phyloP scores from a whole-genome alignment of 2,888 invertebrate species.

The Noctua pronuba region DNA sequence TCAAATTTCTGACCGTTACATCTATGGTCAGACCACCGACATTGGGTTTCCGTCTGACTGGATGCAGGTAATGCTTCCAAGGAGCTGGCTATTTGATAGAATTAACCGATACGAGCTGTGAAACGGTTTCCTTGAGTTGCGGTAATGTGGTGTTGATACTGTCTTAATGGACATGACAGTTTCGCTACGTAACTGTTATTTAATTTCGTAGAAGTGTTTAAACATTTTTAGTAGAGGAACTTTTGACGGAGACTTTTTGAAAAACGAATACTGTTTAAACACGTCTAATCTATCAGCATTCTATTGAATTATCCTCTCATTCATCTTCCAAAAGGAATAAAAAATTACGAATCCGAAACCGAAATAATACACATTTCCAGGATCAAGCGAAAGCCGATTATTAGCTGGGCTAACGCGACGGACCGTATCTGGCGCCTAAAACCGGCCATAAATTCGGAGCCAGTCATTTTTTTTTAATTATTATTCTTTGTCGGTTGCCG shows the following conservation, averaged over 20 bases:
- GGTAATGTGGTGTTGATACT: conserved; percentile 44
- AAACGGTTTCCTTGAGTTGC: conserved; percentile 55
- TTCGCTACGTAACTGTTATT: conserved; percentile 13
- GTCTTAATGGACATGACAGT: conserved; percentile 41
- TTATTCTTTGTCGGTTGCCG: conserved; percentile 55
- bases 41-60: conserved; percentile 69
- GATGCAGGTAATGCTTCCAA: conserved; percentile 62
- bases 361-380: conserved; percentile 39
- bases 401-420: conserved; percentile 42
- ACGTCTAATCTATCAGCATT: conserved; percentile 16
- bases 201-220: background rate
- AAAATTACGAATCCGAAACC: conserved; percentile 27
- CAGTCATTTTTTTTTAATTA: conserved; percentile 65
- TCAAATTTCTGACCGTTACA: conserved; percentile 77
- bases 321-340: conserved; percentile 23
- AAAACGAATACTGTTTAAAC: background rate
- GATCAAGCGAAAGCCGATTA: conserved; percentile 57
- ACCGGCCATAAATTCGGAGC: conserved; percentile 43
- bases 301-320: conserved; percentile 29
- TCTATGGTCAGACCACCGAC: conserved; percentile 70
- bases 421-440: conserved; percentile 63
- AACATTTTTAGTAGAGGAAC: background rate
- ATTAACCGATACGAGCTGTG: conserved; percentile 47
- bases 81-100: conserved; percentile 58
- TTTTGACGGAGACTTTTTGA: background rate